phyloP scores from a whole-genome alignment of 2,888 invertebrate genomes.

The Podotricha telesiphe region DNA sequence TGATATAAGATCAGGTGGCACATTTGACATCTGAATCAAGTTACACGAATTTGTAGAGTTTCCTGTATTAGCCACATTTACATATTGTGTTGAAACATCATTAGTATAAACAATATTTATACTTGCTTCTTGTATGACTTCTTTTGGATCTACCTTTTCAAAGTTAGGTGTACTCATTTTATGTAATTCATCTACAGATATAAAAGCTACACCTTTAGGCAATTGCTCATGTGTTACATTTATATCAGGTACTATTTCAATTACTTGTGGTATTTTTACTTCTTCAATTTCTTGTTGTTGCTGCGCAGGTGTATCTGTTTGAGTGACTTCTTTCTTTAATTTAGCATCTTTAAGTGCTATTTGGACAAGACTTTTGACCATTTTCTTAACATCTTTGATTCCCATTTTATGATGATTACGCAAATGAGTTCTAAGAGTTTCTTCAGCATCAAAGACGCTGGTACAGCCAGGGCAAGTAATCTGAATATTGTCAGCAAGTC shows the following conservation, averaged over 20 bases:
- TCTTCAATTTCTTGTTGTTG: conserved; percentile 56
- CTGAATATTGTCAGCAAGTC: conserved; percentile 79
- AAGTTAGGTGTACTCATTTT: conserved; percentile 79
- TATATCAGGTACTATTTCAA: conserved; percentile 74
- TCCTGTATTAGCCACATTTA: conserved; percentile 61
- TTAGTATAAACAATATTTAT: conserved; percentile 78
- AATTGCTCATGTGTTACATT: conserved; percentile 59
- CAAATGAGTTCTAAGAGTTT: conserved; percentile 86
- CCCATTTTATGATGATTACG: conserved; percentile 87
- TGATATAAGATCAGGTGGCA: conserved; percentile 75
- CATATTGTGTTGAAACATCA: conserved; percentile 69
- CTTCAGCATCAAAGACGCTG: conserved; percentile 85
- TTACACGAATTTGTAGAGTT: conserved; percentile 57
- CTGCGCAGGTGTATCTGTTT: conserved; percentile 48
- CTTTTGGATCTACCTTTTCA: conserved; percentile 76
- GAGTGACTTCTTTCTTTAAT: conserved; percentile 67
- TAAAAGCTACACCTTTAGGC: conserved; percentile 74
- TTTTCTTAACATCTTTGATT: conserved; percentile 83
- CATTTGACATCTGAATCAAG: conserved; percentile 67
- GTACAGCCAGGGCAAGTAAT: conserved; percentile 87
- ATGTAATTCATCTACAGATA: conserved; percentile 75
- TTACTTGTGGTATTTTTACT: conserved; percentile 74
- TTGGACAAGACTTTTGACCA: conserved; percentile 82
- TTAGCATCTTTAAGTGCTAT: conserved; percentile 74
- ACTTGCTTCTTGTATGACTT: conserved; percentile 78